Conservation (phyloP, 2,888 invertebrate species). For the Acanthopleura granulata region DNA sequence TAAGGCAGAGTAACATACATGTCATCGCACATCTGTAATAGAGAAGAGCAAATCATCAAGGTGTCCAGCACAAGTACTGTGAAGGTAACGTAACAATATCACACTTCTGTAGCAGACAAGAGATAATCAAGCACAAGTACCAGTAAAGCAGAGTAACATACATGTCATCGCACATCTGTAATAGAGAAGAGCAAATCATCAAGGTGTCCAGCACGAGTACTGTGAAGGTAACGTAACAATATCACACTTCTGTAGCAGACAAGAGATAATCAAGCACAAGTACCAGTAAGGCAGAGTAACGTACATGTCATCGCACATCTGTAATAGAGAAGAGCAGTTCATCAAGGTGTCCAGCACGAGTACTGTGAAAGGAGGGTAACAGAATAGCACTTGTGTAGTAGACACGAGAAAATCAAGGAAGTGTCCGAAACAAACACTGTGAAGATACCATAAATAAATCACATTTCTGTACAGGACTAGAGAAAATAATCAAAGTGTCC, state of each 20-base stretch:
- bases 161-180: conserved; percentile 78
- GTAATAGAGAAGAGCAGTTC: conserved; percentile 87
- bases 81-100: no score
- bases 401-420: conserved; percentile 85
- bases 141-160: no score
- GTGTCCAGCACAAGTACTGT: no score
- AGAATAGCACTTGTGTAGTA: conserved; percentile 81
- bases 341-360: conserved; percentile 81
- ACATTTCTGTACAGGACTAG: conserved; percentile 86
- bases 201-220: conserved; percentile 80
- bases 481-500: conserved; percentile 83
- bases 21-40: no score
- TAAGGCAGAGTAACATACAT: no score
- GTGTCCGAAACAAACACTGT: conserved; percentile 78
- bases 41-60: no score
- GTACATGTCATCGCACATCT: conserved; percentile 74
- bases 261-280: conserved; percentile 83
- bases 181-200: conserved; percentile 85
- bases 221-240: conserved; percentile 72
- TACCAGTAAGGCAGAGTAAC: conserved; percentile 75
- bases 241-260: conserved; percentile 84
- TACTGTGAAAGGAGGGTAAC: conserved; percentile 74
- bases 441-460: conserved; percentile 69
- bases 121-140: no score
- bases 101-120: no score